Evolutionary conservation across 92 coral and sea anemone species (phyloP), one percentile per base, ranked within the genome.

Genomic region (Umimayanthus kanabou): DNA sequence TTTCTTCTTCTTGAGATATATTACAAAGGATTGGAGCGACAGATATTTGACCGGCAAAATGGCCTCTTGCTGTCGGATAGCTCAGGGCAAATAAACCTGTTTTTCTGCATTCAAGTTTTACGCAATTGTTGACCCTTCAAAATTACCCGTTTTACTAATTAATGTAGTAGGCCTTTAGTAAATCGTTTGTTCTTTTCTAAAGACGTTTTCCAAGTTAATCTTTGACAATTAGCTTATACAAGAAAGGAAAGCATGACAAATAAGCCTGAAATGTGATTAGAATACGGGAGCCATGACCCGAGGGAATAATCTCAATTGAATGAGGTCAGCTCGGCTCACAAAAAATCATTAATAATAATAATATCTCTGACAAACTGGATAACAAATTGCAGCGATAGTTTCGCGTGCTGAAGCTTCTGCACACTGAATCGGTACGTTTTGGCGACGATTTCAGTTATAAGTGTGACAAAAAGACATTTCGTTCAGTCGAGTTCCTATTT

Each of bases 1-100:
- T 70, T 70, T 83, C 77, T 83, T 69, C 77, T 83, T 42, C 39
- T 45, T 45, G 61, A 83, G 87, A 83, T 70, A 69, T 70, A 47
- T 83, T 69, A 83, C 65, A 83, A 83, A 23, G 33, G 65, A 72
- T 14, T 72, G 65, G 39, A 83, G 78, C 58, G 87, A 83, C 78
- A 83, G 87, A 47, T 83, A 49, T 43, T 83, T 5, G 45, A 16
- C 43, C 7, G 64, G 43, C 20, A 49, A 29, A 83, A 43, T 45
- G 42, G 14, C 42, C 47, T 83, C 40, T 65, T 33, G 14, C 18
- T 33, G 45, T 39, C 1, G 2, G 6, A 42, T 33, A 3, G 13
- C 47, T 72, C 26, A 33, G 39, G 28, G 50, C 30, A 43, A 28
- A 11, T 45, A 26, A 4, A 16, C n/a, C 15, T 45, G 57, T 29